A percentile compares a stretch with the other conserved stretches of the same genome.
Conservation (phyloP, 2,113 vertebrate genomes). For the Takifugu bimaculatus region DNA sequence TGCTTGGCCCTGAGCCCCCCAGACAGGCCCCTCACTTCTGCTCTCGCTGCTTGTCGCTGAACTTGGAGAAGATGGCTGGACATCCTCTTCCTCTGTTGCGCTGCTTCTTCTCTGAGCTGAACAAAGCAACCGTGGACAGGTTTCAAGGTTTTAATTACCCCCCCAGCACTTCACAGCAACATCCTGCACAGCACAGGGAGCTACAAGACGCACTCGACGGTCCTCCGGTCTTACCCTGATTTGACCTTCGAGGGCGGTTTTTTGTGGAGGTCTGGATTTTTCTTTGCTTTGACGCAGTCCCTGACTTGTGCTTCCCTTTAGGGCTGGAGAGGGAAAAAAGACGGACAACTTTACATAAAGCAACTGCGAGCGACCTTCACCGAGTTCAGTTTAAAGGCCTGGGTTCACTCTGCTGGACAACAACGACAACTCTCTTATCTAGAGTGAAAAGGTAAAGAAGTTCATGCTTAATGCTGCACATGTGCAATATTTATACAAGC, state of each 20-base stretch:
- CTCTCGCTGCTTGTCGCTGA: conserved; percentile 73
- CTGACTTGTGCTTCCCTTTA: conserved; percentile 88
- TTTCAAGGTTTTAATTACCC: background rate
- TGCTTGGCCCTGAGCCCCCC: conserved; percentile 76
- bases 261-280: conserved; percentile 79
- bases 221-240: conserved; percentile 74
- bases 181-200: background rate
- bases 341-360: background rate
- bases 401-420: background rate
- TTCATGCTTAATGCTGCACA: background rate
- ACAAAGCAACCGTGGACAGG: conserved; percentile 1
- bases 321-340: conserved; percentile 70
- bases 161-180: background rate
- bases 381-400: background rate
- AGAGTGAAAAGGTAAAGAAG: too few species aligned
- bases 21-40: conserved; percentile 70
- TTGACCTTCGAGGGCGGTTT: conserved; percentile 79
- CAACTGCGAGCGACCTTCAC: background rate
- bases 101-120: conserved; percentile 79
- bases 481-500: background rate
- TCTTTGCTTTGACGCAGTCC: conserved; percentile 83
- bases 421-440: too few species aligned
- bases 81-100: conserved; percentile 77
- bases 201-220: background rate
- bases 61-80: conserved; percentile 78